Base-by-base conservation (phyloP, 2,888 invertebrate species). In the Agrilus mali region DNA sequence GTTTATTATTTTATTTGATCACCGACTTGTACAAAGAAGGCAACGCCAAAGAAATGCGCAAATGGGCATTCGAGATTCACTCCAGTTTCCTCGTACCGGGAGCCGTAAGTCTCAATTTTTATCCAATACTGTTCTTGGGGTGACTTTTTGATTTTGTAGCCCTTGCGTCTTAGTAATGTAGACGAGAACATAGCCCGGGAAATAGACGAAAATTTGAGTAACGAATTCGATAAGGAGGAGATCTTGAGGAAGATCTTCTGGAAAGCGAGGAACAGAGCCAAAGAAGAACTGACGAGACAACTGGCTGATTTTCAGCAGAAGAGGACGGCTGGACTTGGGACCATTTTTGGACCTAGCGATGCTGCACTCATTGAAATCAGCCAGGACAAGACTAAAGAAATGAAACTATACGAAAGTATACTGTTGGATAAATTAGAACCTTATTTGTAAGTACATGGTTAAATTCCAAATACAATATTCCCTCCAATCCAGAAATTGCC, bases 11-110 rank as follows among this genome's bases (percentile, higher is more conserved):
- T 70, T 90, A 95, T 66, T 76, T 96, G 53, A 80, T 97, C 60
- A 90, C 95, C 48, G 90, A 93, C 63, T 74, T 86, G 42, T 96
- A 88, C 70, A 87, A 88, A 60, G 77, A 82, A 56, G 89, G 88
- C 40, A 82, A 80, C 53, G 73, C 80, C 42, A 86, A 88, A 69
- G 94, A 97, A 60, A 86, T 96, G 78, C 80, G 90, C 43, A 89
- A 94, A 64, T 98, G 97, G 96, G 96, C 96, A 4, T 97, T 96
- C 71, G 97, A 98, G 75, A 93, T 97, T 60, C 93, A 94, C 70
- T 95, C 95, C 53, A 89, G 90, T 59, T 96, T 96, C 73, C 72
- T 93, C 46, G 86, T 90, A 59, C 93, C 92, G 47, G 80, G 83
- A 58, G 89, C 92, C 55, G 86, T 85, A 64, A 75, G 77, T 74